A percentile compares a stretch with the other conserved stretches of the same genome.
These are phyloP conservation scores for Crocodylus rhombifer DNA, from an alignment of 2,797 vertebrate genomes.

Conservation along the genomic window DNA sequence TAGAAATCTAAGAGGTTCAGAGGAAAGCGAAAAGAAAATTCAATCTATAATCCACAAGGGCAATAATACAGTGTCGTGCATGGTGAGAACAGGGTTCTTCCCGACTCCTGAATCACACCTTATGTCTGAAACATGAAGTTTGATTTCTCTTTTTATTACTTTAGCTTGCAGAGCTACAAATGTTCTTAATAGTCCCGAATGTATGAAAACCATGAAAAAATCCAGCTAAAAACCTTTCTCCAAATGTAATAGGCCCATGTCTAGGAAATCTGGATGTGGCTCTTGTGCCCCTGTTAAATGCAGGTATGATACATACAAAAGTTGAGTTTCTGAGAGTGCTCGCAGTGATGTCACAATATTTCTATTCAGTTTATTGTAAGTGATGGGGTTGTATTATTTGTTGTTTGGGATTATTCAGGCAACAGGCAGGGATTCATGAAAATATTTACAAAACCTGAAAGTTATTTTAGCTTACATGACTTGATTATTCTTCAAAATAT, in stretches of 20 bases:
- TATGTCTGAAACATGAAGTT: background rate
- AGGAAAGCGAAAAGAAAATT: background rate
- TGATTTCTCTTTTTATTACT: background rate
- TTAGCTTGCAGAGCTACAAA: background rate
- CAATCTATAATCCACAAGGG: background rate
- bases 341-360: fast-evolving
- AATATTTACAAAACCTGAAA: background rate
- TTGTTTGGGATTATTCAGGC: background rate
- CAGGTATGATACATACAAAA: background rate
- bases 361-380: background rate
- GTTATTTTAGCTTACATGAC: background rate
- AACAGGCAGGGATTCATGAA: background rate
- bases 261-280: background rate
- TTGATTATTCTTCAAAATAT: background rate
- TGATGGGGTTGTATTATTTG: background rate
- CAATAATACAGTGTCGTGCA: background rate
- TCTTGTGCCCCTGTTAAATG: background rate
- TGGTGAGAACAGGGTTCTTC: background rate
- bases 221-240: background rate
- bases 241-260: background rate
- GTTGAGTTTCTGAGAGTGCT: fast-evolving
- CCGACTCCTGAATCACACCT: background rate
- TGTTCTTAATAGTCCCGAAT: background rate
- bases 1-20: background rate
- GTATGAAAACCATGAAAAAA: background rate